phyloP scores from a whole-genome alignment of 2,797 vertebrate species.

The Coregonus sp. region DNA sequence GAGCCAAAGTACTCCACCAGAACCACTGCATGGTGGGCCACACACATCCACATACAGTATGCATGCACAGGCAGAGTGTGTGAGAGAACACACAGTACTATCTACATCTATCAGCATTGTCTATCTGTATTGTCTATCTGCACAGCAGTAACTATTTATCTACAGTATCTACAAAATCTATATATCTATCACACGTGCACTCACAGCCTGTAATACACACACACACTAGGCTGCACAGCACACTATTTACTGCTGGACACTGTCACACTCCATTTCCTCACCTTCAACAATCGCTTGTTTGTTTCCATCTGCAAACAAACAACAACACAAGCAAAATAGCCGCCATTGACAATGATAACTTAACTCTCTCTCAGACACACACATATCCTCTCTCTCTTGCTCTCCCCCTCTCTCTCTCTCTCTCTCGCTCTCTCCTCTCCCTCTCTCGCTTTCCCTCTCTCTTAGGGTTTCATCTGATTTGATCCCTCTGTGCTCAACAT shows the following conservation, averaged over 20 bases:
- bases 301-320: conserved; percentile 75
- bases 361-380: conserved; percentile 10
- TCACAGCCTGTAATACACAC: no score
- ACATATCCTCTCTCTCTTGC: conserved; percentile 18
- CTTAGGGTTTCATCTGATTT: conserved; percentile 60
- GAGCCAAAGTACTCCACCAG: neutral
- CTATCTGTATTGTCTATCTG: no score
- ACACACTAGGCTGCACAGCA: neutral
- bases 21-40: neutral
- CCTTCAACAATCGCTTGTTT: conserved; percentile 73
- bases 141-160: no score
- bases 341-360: conserved; percentile 61
- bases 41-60: neutral
- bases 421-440: conserved; percentile 26
- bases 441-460: neutral
- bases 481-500: conserved; percentile 60
- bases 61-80: no score
- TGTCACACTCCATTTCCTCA: conserved; percentile 67
- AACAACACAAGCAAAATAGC: conserved; percentile 50
- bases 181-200: conserved; percentile 68
- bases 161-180: conserved; percentile 13
- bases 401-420: conserved; percentile 21
- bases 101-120: no score
- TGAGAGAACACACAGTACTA: neutral
- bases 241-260: conserved; percentile 55